Conservation (phyloP, 2,797 vertebrate species). For the Echiichthys vipera region DNA sequence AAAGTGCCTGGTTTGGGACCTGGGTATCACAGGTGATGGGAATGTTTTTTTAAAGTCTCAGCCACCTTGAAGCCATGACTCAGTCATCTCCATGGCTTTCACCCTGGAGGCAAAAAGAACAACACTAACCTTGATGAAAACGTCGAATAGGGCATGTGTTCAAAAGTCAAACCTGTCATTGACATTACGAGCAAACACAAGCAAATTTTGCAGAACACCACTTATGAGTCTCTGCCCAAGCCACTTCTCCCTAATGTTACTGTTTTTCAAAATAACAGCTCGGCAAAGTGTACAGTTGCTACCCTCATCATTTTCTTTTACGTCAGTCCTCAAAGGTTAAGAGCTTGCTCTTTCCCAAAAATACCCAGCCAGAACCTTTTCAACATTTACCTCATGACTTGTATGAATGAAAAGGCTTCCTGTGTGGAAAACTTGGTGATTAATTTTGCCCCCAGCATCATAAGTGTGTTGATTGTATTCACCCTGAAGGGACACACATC, state of each 20-base stretch:
- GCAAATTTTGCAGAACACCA: constrained; percentile 20
- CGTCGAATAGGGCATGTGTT: constrained; percentile 27
- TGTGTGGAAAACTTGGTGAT: constrained; percentile 67
- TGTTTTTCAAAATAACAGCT: constrained; percentile 64
- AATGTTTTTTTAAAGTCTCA: constrained; percentile 33
- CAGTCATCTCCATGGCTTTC: constrained; percentile 37
- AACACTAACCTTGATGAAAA: constrained; percentile 28
- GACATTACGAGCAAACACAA: constrained; percentile 34
- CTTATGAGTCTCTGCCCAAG: constrained; percentile 20
- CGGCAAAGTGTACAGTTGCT: constrained; percentile 41
- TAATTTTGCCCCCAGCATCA: constrained; percentile 63
- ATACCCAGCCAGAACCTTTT: constrained; percentile 58
- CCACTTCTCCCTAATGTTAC: constrained; percentile 40
- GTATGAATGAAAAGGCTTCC: constrained; percentile 61
- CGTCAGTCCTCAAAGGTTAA: constrained; percentile 68
- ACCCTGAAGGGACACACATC: constrained; percentile 29
- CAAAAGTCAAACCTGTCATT: constrained; percentile 38
- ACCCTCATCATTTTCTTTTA: constrained; percentile 50
- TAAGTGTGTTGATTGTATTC: constrained; percentile 58
- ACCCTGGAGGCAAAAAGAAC: constrained; percentile 36
- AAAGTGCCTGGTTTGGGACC: constrained; percentile 51
- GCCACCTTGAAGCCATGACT: constrained; percentile 56
- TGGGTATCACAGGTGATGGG: constrained; percentile 55
- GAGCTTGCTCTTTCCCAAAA: constrained; percentile 62
- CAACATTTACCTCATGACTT: constrained; percentile 69